phyloP scores from a whole-genome alignment of 2,888 invertebrate species.

The Glyphotaelius pellucidus region DNA sequence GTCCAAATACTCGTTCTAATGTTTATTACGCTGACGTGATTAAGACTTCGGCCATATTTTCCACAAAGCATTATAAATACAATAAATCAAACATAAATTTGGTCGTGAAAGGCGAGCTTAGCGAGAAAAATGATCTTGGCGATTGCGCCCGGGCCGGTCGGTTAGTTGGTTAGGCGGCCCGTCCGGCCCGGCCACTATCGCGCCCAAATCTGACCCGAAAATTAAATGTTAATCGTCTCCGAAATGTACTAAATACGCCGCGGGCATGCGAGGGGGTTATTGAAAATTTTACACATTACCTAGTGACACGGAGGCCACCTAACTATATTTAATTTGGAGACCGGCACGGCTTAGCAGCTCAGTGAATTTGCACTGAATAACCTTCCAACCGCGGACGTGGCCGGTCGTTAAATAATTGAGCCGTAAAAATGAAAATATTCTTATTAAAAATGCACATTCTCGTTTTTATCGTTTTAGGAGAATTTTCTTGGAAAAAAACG shows the following conservation, averaged over 20 bases:
- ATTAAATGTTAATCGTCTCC: constrained; percentile 66
- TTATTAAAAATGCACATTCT: not conserved
- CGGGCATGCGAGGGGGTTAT: constrained; percentile 65
- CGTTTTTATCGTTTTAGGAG: not conserved
- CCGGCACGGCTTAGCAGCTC: not conserved
- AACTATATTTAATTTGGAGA: constrained; percentile 51
- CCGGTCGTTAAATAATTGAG: not conserved
- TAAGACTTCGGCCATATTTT: constrained; percentile 57
- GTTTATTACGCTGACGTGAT: constrained; percentile 55
- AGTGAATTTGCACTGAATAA: not conserved
- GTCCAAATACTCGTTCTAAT: constrained; percentile 32
- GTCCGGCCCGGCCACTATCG: constrained; percentile 54
- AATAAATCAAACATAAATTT: constrained; percentile 64
- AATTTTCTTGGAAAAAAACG: not conserved
- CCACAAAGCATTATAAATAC: constrained; percentile 57
- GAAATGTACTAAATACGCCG: constrained; percentile 64
- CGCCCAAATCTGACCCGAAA: constrained; percentile 65
- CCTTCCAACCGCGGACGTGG: not conserved
- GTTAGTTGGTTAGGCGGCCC: not conserved
- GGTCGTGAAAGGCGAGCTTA: constrained; percentile 64
- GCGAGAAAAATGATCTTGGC: constrained; percentile 61
- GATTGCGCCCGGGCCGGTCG: constrained; percentile 48
- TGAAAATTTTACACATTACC: constrained; percentile 63
- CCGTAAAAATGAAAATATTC: not conserved
- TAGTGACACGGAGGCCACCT: constrained; percentile 40